These are phyloP conservation scores for Myanophis thanlyinensis DNA, from an alignment of 2,113 vertebrate species.

Conservation along the genomic window DNA sequence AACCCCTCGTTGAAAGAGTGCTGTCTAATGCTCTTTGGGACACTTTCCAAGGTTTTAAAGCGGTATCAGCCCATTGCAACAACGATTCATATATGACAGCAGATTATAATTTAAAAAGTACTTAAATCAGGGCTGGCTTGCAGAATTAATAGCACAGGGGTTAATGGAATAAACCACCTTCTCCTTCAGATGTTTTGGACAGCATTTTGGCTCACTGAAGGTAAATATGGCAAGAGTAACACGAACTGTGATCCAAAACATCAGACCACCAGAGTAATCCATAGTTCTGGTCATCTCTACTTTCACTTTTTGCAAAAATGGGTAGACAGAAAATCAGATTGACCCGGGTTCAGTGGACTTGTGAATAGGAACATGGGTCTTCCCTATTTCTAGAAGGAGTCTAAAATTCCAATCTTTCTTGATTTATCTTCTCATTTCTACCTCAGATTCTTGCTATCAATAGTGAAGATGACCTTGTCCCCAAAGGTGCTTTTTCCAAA, in stretches of 20 bases:
- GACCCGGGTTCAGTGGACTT: not conserved
- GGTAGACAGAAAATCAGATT: not conserved
- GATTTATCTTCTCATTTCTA: not conserved
- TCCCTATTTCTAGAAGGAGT: not conserved
- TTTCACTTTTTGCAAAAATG: not conserved
- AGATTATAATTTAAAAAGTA: not conserved
- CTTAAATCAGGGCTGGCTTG: not conserved
- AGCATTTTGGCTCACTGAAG: not conserved
- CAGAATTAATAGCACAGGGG: not conserved
- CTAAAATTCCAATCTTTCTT: not conserved
- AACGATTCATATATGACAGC: not conserved
- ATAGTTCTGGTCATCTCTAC: not conserved
- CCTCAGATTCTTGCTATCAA: not conserved
- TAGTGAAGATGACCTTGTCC: conserved; percentile 3
- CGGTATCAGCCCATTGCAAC: not conserved
- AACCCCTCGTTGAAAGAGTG: not conserved
- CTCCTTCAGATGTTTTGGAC: not conserved
- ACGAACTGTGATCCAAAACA: not conserved
- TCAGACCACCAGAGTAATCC: not conserved
- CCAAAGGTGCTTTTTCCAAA: not conserved
- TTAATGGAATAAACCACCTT: not conserved
- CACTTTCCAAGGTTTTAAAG: not conserved
- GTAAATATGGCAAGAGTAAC: not conserved
- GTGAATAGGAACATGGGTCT: not conserved
- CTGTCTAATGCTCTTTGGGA: not conserved